A percentile compares a stretch with the other conserved stretches of the same genome.
phyloP scores from a whole-genome alignment of 1,140 invertebrate genomes.

The Drosophila yakuba region DNA sequence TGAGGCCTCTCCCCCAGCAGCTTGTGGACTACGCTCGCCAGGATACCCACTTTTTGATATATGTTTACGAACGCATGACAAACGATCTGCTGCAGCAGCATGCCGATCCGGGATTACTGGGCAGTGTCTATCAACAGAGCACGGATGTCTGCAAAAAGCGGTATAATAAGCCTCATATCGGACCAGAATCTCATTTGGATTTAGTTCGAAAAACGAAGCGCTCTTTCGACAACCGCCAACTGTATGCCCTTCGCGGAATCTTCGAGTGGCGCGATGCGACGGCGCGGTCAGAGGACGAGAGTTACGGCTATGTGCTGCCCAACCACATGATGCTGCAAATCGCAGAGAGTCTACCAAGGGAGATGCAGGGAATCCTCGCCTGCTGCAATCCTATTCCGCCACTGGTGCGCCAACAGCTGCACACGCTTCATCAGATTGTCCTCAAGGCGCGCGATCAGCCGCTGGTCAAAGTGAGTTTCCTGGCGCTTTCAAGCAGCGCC shows the following conservation, averaged over 20 bases:
- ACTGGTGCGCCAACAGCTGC: slow-evolving; percentile 91
- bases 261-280: slow-evolving; percentile 95
- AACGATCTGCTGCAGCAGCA: slow-evolving; percentile 92
- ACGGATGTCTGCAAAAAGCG: slow-evolving; percentile 90
- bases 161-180: slow-evolving; percentile 92
- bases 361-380: slow-evolving; percentile 96
- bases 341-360: slow-evolving; percentile 94
- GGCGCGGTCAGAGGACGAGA: slow-evolving; percentile 96
- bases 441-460: slow-evolving; percentile 90
- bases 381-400: slow-evolving; percentile 97
- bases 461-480: slow-evolving; percentile 87
- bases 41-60: slow-evolving; percentile 98
- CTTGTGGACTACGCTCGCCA: slow-evolving; percentile 95
- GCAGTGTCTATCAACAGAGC: slow-evolving; percentile 89
- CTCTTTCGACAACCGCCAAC: slow-evolving; percentile 93
- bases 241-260: slow-evolving; percentile 92
- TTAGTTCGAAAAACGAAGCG: slow-evolving; percentile 92
- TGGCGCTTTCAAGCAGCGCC: slow-evolving; percentile 13
- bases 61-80: slow-evolving; percentile 94
- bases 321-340: slow-evolving; percentile 98
- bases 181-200: slow-evolving; percentile 90
- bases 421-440: slow-evolving; percentile 91
- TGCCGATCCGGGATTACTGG: slow-evolving; percentile 89
- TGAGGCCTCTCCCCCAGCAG: slow-evolving; percentile 94
- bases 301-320: slow-evolving; percentile 95